Evolutionary conservation across 2,888 invertebrate species (phyloP), one percentile per base, ranked within the genome.

Genomic region (Acanthoscelides obtectus): DNA sequence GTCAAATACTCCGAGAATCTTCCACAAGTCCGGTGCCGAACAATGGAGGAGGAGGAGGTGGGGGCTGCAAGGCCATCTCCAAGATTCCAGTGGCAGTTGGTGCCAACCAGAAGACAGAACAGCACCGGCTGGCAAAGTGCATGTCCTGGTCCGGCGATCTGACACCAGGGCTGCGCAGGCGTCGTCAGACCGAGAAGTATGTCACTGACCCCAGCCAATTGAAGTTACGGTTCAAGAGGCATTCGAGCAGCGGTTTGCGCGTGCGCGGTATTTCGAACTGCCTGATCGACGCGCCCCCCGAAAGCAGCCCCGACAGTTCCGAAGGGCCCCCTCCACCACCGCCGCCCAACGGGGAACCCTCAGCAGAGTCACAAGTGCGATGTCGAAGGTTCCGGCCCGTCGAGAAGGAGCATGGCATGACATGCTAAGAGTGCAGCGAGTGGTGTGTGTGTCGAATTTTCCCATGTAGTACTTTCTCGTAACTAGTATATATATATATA

Each of bases 141-240:
- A 90, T 91, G 83, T 90, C 92, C 45, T 91, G 92, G 93, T 90
- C 90, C 72, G 88, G 88, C 80, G 86, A 86, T 72, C 77, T 86
- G 74, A 91, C 91, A 0, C 90, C 91, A 81, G 94, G 93, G 66
- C 86, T 95, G 64, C 89, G 95, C 21, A 88, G 95, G 45, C 91
- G 94, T 79, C 90, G 93, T 79, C 91, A 91, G 66, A 87, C 88
- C 72, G 95, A 95, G 75, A 96, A 96, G 86, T 95, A 95, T 86
- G 93, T 95, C 22, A 91, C 92, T 25, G 95, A 95, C 87, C 93
- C 93, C 74, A 91, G 93, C 74, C 94, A 95, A 83, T 86, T 95
- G 80, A 93, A 94, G 86, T 88, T 95, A 80, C 88, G 93, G 74
- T 94, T 94, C 87, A 91, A 92, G 81, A 87, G 94, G 77, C 92